Base-by-base conservation (phyloP, 2,113 vertebrate species). In the Malurus alboscapulatus region DNA sequence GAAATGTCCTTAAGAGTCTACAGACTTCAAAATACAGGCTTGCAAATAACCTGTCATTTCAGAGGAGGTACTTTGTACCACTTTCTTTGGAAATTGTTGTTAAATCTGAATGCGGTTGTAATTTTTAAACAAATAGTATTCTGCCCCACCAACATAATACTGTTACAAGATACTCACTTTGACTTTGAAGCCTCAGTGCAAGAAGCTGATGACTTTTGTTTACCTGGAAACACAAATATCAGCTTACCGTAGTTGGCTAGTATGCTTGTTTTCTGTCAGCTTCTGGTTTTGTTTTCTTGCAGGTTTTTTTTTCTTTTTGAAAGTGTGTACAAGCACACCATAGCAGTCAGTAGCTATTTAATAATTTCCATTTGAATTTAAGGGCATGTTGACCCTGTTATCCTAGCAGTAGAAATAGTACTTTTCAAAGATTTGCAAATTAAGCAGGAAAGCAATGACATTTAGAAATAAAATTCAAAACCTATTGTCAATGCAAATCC, bases 141-240 rank as follows among this genome's bases (percentile, higher is more conserved):
- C 42, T 90, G 42, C 68, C 83, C 66, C 18, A 50, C 72, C 75
- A 88, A 53, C 32, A 15, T 66, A 79, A 48, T 92, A 50, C 59
- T 75, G 63, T 91, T 75, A 34, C 2, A 67, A 93, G 73, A 68
- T 86, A 84, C 47, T 38, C 48, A 14, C 40, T 92, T 93, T 66
- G 79, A 62, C 50, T 93, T 78, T 6, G 21, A 55, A 81, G 32
- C 65, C 44, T 94, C 62, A 14, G 74, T 76, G 55, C 66, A 86
- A 94, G 93, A 65, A 91, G 91, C 36, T 88, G 58, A 50, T 88
- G 11, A 57, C 45, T 94, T 95, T 89, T 94, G 45, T 87, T 96
- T 91, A 69, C 24, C 48, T 91, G 50, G 72, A 83, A 92, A 91
- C 68, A 75, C 32, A 57, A 71, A 38, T 58, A 36, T 26, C 58